Percentiles rank a stretch among this genome's conserved stretches.
phyloP scores from a whole-genome alignment of 2,113 vertebrate species.

The Paracanthobrama guichenoti region DNA sequence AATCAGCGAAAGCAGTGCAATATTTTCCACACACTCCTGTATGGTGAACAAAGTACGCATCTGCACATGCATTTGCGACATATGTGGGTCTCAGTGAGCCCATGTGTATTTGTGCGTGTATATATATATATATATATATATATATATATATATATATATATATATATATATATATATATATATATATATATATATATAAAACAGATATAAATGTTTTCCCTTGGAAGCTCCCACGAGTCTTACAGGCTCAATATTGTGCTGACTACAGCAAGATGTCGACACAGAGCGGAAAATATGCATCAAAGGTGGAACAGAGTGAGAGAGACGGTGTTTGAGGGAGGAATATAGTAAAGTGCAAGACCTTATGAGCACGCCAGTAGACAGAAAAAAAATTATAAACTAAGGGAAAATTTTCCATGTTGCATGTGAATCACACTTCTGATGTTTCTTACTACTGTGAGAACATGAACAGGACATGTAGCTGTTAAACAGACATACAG shows the following conservation, averaged over 20 bases:
- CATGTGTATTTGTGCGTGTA: background rate
- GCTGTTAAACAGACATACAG: background rate
- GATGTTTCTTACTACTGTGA: background rate
- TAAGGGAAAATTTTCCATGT: conserved; percentile 15
- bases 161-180: conserved; percentile 39
- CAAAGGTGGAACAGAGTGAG: conserved; percentile 57
- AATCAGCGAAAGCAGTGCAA: background rate
- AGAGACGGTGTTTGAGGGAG: background rate
- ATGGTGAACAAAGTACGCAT: background rate
- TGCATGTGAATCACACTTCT: background rate
- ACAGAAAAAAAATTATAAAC: conserved; percentile 17
- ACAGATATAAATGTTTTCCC: conserved; percentile 65
- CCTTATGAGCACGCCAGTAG: background rate
- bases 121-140: background rate
- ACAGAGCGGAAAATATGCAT: conserved; percentile 61
- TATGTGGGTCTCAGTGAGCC: background rate
- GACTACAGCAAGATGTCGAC: conserved; percentile 61
- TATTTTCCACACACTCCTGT: conserved; percentile 24
- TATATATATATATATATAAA: conserved; percentile 47
- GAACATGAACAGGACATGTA: conserved; percentile 14
- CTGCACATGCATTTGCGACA: conserved; percentile 29
- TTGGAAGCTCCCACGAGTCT: conserved; percentile 52
- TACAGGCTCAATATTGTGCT: conserved; percentile 59
- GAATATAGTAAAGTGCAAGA: background rate
- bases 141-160: conserved; percentile 30